Evolutionary conservation across 2,888 invertebrate genomes (phyloP).

Genomic region (Apeira syringaria): DNA sequence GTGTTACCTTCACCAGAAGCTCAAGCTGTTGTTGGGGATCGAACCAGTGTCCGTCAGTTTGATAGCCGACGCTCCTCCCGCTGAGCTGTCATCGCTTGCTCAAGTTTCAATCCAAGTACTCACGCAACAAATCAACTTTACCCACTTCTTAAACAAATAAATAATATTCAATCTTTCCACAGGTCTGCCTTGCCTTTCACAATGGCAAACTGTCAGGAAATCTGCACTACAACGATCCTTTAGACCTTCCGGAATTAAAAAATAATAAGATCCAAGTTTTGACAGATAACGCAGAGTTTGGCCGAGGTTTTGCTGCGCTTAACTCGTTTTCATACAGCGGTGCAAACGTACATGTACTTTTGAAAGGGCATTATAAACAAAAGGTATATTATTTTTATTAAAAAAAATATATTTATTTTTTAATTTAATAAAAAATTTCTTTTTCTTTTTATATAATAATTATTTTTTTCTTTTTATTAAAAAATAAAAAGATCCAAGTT

Average conservation of each 20-base stretch:
- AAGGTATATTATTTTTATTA: constrained; percentile 37
- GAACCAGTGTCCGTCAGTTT: no score
- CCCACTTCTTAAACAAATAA: no score
- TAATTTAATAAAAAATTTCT: no score
- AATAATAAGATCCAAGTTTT: constrained; percentile 40
- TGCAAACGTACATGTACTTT: constrained; percentile 41
- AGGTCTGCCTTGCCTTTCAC: constrained; percentile 48
- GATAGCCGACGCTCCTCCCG: no score
- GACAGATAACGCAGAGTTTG: constrained; percentile 36
- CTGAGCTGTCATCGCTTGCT: no score
- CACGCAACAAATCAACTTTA: no score
- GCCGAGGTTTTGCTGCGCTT: constrained; percentile 41
- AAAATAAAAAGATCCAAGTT: constrained; percentile 39
- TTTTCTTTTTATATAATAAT: no score
- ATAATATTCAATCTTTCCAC: constrained; percentile 1
- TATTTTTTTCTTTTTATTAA: no score
- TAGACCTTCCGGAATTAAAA: constrained; percentile 37
- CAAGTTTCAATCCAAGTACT: no score
- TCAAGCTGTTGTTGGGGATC: no score
- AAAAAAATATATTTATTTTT: not conserved
- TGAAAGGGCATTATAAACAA: constrained; percentile 47
- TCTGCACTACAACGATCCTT: constrained; percentile 43
- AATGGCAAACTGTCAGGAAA: constrained; percentile 46
- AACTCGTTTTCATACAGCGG: constrained; percentile 47
- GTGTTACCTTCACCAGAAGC: no score